phyloP scores from a whole-genome alignment of 1,140 invertebrate species.

The Panonychus citri region DNA sequence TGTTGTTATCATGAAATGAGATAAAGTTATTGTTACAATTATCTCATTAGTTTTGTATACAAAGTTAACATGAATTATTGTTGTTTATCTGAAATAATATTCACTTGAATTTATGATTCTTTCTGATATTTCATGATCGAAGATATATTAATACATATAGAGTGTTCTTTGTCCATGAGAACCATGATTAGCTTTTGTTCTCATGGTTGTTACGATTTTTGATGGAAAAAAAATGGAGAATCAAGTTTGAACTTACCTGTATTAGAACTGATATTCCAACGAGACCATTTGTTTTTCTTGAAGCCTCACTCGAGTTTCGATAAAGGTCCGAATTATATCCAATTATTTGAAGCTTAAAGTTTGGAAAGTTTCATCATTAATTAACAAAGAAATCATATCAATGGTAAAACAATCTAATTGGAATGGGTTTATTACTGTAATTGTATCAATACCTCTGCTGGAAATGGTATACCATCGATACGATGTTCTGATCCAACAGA shows the following conservation, averaged over 20 bases:
- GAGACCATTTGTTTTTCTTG: constrained; percentile 58
- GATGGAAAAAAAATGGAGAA: neutral
- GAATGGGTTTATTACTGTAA: neutral
- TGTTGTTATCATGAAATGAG: too few relatives aligned
- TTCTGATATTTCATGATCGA: too few relatives aligned
- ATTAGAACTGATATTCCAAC: constrained; percentile 80
- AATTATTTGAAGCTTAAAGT: constrained; percentile 58
- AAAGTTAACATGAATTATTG: too few relatives aligned
- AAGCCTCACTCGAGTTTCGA: constrained; percentile 79
- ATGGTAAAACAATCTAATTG: too few relatives aligned
- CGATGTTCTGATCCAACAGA: constrained; percentile 73
- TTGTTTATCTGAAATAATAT: too few relatives aligned
- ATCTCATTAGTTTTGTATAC: too few relatives aligned
- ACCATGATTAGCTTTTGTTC: too few relatives aligned
- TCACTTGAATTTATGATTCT: too few relatives aligned
- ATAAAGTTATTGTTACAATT: too few relatives aligned
- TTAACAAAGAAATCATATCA: neutral
- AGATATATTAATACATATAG: too few relatives aligned
- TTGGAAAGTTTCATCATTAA: neutral
- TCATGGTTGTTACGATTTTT: too few relatives aligned
- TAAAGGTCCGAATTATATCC: constrained; percentile 92
- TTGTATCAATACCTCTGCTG: constrained; percentile 51
- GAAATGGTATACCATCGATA: constrained; percentile 74
- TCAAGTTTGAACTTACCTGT: constrained; percentile 3
- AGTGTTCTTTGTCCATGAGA: too few relatives aligned